phyloP scores from a whole-genome alignment of 2,797 vertebrate genomes.

The Pangasius mekongensis region DNA sequence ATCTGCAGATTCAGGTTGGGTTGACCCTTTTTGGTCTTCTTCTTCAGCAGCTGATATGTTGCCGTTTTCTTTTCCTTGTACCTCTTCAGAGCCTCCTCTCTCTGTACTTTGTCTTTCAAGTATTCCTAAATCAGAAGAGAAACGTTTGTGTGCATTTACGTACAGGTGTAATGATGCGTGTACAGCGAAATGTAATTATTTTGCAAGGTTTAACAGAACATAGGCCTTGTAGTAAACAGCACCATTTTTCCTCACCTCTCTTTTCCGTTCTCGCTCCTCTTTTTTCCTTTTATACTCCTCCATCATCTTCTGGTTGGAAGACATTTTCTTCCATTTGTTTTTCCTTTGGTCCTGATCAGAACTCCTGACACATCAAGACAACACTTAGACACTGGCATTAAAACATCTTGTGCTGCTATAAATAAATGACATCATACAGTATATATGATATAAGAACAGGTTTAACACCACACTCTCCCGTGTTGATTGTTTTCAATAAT shows the following conservation, averaged over 20 bases:
- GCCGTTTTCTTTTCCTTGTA: slow-evolving; percentile 92
- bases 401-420: neutral
- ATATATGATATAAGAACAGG: neutral
- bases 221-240: neutral
- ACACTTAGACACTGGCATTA: neutral
- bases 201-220: neutral
- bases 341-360: slow-evolving; percentile 47
- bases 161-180: neutral
- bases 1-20: slow-evolving; percentile 94
- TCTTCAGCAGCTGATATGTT: slow-evolving; percentile 85
- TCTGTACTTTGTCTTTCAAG: slow-evolving; percentile 80
- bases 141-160: neutral
- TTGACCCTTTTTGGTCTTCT: slow-evolving; percentile 94
- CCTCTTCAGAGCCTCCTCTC: slow-evolving; percentile 82
- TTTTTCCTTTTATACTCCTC: slow-evolving; percentile 85
- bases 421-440: neutral
- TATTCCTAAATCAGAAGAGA: slow-evolving; percentile 75
- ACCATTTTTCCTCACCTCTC: slow-evolving; percentile 76
- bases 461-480: neutral
- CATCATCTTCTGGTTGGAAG: slow-evolving; percentile 87
- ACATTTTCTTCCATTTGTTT: slow-evolving; percentile 81
- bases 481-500: neutral
- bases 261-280: slow-evolving; percentile 80
- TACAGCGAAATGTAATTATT: neutral
- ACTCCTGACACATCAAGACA: slow-evolving; percentile 16